Base-by-base conservation (phyloP, 1,140 invertebrate species). In the Drosophila tsacasi region DNA sequence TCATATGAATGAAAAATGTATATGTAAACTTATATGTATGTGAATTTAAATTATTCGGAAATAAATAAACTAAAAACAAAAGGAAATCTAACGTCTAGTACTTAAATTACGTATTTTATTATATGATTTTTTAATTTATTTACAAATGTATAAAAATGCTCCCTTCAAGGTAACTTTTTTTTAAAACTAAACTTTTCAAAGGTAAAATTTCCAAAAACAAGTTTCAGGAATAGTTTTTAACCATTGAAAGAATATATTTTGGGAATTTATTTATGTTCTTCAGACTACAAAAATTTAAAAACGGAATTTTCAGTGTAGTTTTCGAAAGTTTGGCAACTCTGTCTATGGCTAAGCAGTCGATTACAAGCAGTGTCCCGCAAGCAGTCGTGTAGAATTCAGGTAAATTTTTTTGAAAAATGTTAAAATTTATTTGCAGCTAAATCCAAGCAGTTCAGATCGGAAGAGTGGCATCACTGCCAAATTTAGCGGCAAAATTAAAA, bases 21-120 rank as follows among this genome's bases (percentile, higher is more conserved):
- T 76, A 73, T 73, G 71, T 76, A 74, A 76, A 73, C 69, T 47
- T 76, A 75, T 75, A 76, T 76, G 74, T 66, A 76, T 76, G 74
- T 75, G 74, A 66, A 76, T 55, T 76, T 76, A 76, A 76, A 76
- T 76, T 76, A 76, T 76, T 76, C 74, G 62, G 54, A 76, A 76
- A 76, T 76, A 76, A 76, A 75, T 66, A 75, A 66, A 76, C 60
- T 23, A 39, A 40, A 74, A 46, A 54, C 37, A 54, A 49, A 58
- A 27, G 13, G 9, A 9, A 37, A 47, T 23, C 0, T 0, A 10
- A 12, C 4, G 5, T 17, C 1, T 25, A 1, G 21, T 47, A 8
- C 6, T 47, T 47, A 1, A 12, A 21, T 37, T 13, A 0, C 30
- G 30, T 8, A 19, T n/a, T 42, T 42, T 19, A 4, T 42, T 9